Evolutionary conservation across 1,140 invertebrate species (phyloP).

Genomic region (Rhizoglyphus robini): DNA sequence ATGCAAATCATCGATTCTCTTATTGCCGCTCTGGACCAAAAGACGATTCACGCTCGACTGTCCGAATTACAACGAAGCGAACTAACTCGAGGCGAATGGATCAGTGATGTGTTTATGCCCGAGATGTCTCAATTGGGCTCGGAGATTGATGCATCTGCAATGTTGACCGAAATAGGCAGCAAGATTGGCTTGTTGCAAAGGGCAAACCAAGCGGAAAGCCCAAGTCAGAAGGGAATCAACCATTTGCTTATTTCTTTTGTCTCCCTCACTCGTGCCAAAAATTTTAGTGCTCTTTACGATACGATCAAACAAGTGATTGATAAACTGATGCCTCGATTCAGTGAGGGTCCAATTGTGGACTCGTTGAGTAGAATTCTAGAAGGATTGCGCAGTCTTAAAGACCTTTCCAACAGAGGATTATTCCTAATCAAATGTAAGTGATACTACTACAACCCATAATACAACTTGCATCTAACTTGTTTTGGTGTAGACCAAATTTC

Average conservation of each 20-base stretch:
- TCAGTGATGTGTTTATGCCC: not conserved
- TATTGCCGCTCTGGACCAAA: not conserved
- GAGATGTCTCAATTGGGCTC: not conserved
- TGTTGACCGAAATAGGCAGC: not conserved
- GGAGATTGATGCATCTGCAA: not conserved
- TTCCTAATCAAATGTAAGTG: slow-evolving; percentile 19
- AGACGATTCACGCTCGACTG: not conserved
- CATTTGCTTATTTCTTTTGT: slow-evolving; percentile 11
- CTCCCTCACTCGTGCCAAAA: slow-evolving; percentile 5
- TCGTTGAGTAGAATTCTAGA: not conserved
- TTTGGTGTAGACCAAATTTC: slow-evolving; percentile 14
- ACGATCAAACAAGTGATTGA: slow-evolving; percentile 12
- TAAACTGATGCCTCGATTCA: slow-evolving; percentile 4
- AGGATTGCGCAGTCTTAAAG: slow-evolving; percentile 2
- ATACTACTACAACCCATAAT: not conserved
- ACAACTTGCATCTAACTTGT: not conserved
- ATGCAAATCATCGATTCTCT: slow-evolving; percentile 12
- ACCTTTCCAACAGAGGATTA: not conserved
- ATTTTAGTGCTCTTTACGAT: slow-evolving; percentile 4
- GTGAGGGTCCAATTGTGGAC: slow-evolving; percentile 10
- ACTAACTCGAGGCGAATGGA: slow-evolving; percentile 7
- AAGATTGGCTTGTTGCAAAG: not conserved
- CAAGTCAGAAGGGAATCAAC: slow-evolving; percentile 13
- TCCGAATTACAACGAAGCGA: slow-evolving; percentile 14
- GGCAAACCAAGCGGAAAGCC: not conserved